Percentiles rank a stretch among this genome's conserved stretches.
These are phyloP conservation scores for Himalopsyche phryganea DNA, from an alignment of 1,140 invertebrate genomes.

Conservation along the genomic window DNA sequence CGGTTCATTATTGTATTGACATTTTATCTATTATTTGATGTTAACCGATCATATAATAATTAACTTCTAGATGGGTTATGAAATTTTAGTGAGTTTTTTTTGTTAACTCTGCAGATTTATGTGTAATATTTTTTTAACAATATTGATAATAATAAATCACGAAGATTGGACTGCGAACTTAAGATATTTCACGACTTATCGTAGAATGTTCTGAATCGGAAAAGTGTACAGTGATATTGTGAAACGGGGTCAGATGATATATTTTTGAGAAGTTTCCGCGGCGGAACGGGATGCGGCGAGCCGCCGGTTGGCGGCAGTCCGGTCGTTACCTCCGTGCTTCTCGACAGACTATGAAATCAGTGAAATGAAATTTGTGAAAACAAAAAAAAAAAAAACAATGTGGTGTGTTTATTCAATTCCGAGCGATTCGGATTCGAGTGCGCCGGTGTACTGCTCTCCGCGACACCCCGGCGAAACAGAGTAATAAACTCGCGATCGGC, in stretches of 20 bases:
- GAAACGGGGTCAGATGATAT: slow-evolving; percentile 8
- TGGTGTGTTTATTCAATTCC: neutral
- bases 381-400: neutral
- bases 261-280: slow-evolving; percentile 4
- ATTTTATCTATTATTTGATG: neutral
- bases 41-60: slow-evolving; percentile 10
- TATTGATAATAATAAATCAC: slow-evolving; percentile 19
- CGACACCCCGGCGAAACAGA: too few species aligned
- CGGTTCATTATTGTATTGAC: neutral
- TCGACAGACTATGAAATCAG: too few species aligned
- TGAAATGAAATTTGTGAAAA: neutral
- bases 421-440: neutral
- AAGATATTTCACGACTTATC: slow-evolving; percentile 24
- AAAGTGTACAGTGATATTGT: slow-evolving; percentile 28
- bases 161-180: slow-evolving; percentile 16
- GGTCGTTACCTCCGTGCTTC: too few species aligned
- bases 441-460: too few species aligned
- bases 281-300: too few species aligned
- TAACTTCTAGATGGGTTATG: slow-evolving; percentile 27
- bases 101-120: slow-evolving; percentile 19
- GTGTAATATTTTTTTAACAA: slow-evolving; percentile 29
- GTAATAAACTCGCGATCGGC: too few species aligned
- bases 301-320: too few species aligned
- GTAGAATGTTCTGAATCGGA: slow-evolving; percentile 10
- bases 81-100: slow-evolving; percentile 29